Base-by-base conservation (phyloP, 2,888 invertebrate genomes). In the Chrysodeixis includens region DNA sequence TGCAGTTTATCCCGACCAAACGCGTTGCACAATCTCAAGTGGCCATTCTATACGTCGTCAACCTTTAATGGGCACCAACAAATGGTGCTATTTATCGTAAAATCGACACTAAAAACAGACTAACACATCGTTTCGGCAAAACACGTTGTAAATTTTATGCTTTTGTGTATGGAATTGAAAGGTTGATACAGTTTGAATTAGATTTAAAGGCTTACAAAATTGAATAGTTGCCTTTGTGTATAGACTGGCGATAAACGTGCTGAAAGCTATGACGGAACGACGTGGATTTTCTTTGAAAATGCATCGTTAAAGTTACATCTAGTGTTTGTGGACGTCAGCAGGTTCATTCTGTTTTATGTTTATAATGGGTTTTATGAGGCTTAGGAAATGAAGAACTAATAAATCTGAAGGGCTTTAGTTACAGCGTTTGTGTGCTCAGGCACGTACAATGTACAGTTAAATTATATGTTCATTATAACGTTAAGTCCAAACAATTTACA, bases 61-160 rank as follows among this genome's bases (percentile, higher is more conserved):
- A 86, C 83, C 86, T 85, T 84, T 92, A 91, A 93, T 90, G 89
- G 90, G 79, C 68, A 79, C 83, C 85, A 88, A 90, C 90, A 90
- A 93, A 93, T 90, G 88, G 88, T 84, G 81, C 88, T 92, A 91
- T 93, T 93, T 93, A 93, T 93, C 90, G 92, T 90, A 89, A 92
- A 92, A 92, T 92, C 90, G 90, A 89, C 89, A 91, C 90, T 92
- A 86, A 93, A 92, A 92, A 89, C 87, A 86, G 86, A 85, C 87
- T 88, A 88, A 90, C 91, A 91, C 89, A 84, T 90, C 90, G 90
- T 90, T 90, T 86, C 81, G 85, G 85, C 83, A 85, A 86, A 88
- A 88, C 86, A 88, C 83, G 88, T 81, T 83, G 84, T 90, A 87
- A 89, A 89, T 87, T 88, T 88, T 87, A 89, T 83, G 81, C 78